Conservation (phyloP, 1,140 invertebrate species). For the Contarinia nasturtii region DNA sequence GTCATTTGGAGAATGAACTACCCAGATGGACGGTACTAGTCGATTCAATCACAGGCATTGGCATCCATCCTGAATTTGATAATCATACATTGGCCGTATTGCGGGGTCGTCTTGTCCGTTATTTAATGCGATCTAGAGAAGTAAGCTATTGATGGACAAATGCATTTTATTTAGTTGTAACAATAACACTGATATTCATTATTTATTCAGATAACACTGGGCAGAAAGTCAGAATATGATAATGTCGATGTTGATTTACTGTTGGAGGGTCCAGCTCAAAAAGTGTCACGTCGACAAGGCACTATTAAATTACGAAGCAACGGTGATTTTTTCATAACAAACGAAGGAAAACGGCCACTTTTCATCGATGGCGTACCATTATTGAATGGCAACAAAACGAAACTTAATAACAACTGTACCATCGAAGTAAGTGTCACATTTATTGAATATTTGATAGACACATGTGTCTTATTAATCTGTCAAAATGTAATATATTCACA, state of each 20-base stretch:
- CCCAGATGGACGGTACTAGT: conserved; percentile 86
- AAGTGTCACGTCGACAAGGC: conserved; percentile 70
- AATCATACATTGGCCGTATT: conserved; percentile 84
- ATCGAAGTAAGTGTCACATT: conserved; percentile 52
- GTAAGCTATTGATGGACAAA: no score
- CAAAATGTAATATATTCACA: conserved; percentile 25
- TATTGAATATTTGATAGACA: no score
- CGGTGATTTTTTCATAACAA: conserved; percentile 85
- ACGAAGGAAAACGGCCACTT: conserved; percentile 87
- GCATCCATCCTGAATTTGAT: conserved; percentile 64
- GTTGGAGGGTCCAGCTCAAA: conserved; percentile 73
- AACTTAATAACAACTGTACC: conserved; percentile 82
- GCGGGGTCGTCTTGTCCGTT: conserved; percentile 78
- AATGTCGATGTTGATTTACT: conserved; percentile 86
- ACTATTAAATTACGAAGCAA: conserved; percentile 78
- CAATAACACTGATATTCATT: no score
- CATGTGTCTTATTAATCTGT: not conserved
- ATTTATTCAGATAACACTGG: conserved; percentile 60
- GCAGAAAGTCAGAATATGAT: conserved; percentile 72
- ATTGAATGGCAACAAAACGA: conserved; percentile 65
- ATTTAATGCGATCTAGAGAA: conserved; percentile 88
- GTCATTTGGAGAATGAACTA: conserved; percentile 74
- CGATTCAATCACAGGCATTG: conserved; percentile 66
- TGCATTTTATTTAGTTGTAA: no score
- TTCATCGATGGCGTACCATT: conserved; percentile 86